These are phyloP conservation scores for Todiramphus saurophagus DNA, from an alignment of 2,113 vertebrate species.

Conservation along the genomic window DNA sequence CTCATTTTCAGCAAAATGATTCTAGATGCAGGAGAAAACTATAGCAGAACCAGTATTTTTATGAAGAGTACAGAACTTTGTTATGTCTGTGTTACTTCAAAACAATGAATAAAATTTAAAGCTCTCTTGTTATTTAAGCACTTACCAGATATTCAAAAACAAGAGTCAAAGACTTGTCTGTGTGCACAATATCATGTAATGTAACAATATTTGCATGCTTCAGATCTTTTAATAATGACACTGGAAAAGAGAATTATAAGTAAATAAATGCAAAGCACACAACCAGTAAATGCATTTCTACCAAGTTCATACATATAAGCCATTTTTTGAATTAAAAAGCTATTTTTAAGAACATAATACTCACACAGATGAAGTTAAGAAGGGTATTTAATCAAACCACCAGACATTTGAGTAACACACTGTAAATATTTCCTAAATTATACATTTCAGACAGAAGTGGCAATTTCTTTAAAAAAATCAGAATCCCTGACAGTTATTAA, in stretches of 20 bases:
- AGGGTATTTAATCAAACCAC: neutral
- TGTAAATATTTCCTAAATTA: neutral
- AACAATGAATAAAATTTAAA: neutral
- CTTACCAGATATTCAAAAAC: constrained; percentile 98
- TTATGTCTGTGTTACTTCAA: neutral
- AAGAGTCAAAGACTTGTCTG: constrained; percentile 97
- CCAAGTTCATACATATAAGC: neutral
- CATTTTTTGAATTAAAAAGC: neutral
- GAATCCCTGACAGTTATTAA: neutral
- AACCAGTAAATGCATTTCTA: neutral
- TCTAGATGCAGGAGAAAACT: neutral
- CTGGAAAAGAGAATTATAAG: constrained; percentile 72
- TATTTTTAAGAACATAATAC: neutral
- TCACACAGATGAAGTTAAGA: neutral
- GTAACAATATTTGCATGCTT: constrained; percentile 99
- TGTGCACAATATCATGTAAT: constrained; percentile 97
- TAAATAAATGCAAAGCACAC: neutral
- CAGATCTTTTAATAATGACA: constrained; percentile 97
- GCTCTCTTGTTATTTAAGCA: neutral
- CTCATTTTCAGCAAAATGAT: neutral
- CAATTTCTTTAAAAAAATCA: neutral
- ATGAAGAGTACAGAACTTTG: neutral
- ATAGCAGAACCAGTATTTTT: neutral
- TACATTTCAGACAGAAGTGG: neutral
- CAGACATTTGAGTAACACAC: neutral